Percentiles rank a stretch among this genome's conserved stretches.
These are phyloP conservation scores for Antedon mediterranea DNA, from an alignment of 53 echinoderm and acorn worm genomes.

Conservation along the genomic window DNA sequence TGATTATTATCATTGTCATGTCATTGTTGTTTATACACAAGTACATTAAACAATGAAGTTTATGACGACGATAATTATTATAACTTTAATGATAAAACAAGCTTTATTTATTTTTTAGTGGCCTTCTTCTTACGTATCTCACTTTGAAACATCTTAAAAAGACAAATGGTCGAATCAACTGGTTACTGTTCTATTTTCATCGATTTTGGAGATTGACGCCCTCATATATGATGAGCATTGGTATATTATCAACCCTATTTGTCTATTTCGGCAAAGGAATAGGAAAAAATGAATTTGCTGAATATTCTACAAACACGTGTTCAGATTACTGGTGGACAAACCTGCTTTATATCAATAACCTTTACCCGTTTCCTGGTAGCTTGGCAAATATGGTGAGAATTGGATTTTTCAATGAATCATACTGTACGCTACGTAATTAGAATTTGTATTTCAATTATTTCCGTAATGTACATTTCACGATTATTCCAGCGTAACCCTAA, in stretches of 20 bases:
- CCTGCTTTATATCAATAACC: slow-evolving; percentile 60
- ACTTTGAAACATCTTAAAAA: slow-evolving; percentile 43
- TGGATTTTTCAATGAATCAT: too few relatives aligned
- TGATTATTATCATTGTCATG: too few relatives aligned
- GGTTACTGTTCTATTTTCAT: slow-evolving; percentile 71
- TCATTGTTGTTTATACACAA: too few relatives aligned
- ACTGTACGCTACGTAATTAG: too few relatives aligned
- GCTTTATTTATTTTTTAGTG: slow-evolving; percentile 26
- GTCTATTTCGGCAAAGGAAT: slow-evolving; percentile 38
- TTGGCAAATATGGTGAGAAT: slow-evolving; percentile 9
- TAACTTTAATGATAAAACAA: background rate
- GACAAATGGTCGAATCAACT: slow-evolving; percentile 36
- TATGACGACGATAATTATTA: too few relatives aligned
- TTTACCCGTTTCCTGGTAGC: slow-evolving; percentile 47
- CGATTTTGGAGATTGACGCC: slow-evolving; percentile 86
- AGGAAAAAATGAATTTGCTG: background rate
- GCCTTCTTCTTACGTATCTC: slow-evolving; percentile 55
- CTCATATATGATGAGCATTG: slow-evolving; percentile 33
- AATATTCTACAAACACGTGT: background rate
- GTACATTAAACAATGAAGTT: too few relatives aligned
- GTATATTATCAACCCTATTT: slow-evolving; percentile 36
- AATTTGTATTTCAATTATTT: too few relatives aligned
- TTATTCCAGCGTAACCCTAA: too few relatives aligned
- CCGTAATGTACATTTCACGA: too few relatives aligned
- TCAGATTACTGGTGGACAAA: slow-evolving; percentile 58